Conservation (phyloP, 2,113 vertebrate genomes). For the Osmerus mordax region DNA sequence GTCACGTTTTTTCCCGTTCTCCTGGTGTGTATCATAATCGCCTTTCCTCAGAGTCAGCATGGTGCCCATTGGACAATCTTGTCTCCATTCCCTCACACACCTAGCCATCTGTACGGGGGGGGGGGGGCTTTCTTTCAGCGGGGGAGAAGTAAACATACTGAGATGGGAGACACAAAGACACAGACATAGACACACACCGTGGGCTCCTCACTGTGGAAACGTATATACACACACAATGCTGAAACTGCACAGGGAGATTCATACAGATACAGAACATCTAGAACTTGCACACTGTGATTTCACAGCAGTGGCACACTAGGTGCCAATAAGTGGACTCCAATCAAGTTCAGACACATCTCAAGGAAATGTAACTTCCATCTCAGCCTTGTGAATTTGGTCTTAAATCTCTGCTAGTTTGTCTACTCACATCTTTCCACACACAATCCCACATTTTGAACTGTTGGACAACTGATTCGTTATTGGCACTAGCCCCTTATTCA, state of each 20-base stretch:
- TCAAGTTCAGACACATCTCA: constrained; percentile 15
- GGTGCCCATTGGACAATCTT: constrained; percentile 39
- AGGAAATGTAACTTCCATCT: no score
- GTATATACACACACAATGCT: constrained; percentile 24
- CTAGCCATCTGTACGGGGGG: neutral
- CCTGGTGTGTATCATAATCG: constrained; percentile 60
- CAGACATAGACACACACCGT: neutral
- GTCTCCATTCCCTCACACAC: neutral
- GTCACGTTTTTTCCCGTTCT: constrained; percentile 58
- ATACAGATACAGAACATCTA: neutral
- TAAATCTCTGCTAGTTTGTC: no score
- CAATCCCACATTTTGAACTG: no score
- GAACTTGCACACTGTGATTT: constrained; percentile 35
- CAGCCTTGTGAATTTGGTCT: no score
- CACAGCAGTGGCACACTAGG: constrained; percentile 34
- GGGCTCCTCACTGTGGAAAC: neutral
- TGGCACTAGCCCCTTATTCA: no score
- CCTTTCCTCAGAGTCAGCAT: constrained; percentile 58
- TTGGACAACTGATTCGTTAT: no score
- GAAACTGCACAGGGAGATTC: constrained; percentile 27
- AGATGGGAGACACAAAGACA: constrained; percentile 8
- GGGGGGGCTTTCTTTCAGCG: neutral
- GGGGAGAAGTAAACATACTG: neutral
- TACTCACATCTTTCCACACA: no score
- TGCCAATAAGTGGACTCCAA: constrained; percentile 2